Evolutionary conservation across 2,888 invertebrate genomes (phyloP), one percentile per base, ranked within the genome.

Genomic region (Noctua janthina): DNA sequence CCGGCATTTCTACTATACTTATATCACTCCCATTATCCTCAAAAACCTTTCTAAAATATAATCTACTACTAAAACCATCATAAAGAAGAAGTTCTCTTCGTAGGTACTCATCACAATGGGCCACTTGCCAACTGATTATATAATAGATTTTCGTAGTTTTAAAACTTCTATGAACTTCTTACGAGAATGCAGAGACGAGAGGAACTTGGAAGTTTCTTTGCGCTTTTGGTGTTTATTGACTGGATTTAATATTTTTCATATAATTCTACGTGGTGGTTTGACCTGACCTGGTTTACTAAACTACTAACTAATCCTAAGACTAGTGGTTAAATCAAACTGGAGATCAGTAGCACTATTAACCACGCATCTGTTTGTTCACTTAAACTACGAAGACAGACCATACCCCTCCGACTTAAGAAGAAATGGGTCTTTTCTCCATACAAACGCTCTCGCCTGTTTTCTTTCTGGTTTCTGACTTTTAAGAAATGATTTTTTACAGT

Each of bases 141-240:
- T 56, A 64, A 76, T 59, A 85, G 70, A 86, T 76, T 72, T 72
- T 51, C 62, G 23, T 59, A 76, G 76, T 82, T 76, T 81, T 66
- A 66, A 85, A 83, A 76, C 76, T 76, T 82, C 82, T 17, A 73
- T 83, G 67, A 85, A 74, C 66, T 85, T 74, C 62, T 62, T 67
- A 62, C 35, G 73, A 84, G 59, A 86, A 54, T 70, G 72, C 59
- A 64, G 39, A 66, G 64, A 69, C 10, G 51, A 59, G 54, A 49
- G 86, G 49, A 76, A 66, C 68, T 86, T 86, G 15, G 29, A 66
- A 82, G 29, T 86, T 81, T 72, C 56, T 67, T 86, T 56, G 56
- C 59, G 59, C 46, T 71, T 83, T 85, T 67, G 39, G 39, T 73
- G 76, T 82, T 71, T 73, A 83, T 70, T 76, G 76, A 69, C 68